Conservation (phyloP, 2,888 invertebrate genomes). For the Leuctra nigra region DNA sequence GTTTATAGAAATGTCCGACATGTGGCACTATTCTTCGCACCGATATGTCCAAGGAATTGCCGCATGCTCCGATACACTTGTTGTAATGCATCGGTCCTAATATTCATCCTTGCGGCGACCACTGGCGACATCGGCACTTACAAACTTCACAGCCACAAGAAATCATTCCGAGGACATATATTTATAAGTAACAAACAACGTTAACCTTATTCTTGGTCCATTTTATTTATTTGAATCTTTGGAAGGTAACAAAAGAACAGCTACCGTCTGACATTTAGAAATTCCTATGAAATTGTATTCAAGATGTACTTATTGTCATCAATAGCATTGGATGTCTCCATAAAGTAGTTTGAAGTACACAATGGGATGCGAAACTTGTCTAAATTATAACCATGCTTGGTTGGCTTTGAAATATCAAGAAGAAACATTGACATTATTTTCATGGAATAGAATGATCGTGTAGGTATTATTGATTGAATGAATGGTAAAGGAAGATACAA, state of each 20-base stretch:
- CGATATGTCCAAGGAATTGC: background rate
- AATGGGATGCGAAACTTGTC: constrained; percentile 11
- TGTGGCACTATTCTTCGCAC: background rate
- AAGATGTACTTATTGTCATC: constrained; percentile 9
- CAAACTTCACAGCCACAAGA: too few relatives aligned
- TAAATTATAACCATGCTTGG: constrained; percentile 11
- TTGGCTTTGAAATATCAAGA: background rate
- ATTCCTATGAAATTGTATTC: constrained; percentile 7
- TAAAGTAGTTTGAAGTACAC: background rate
- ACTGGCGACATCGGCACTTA: too few relatives aligned
- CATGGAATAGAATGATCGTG: background rate
- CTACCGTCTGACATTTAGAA: constrained; percentile 1
- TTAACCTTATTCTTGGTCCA: constrained; percentile 9
- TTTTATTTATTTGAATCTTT: constrained; percentile 2
- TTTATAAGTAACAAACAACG: background rate
- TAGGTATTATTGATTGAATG: too few relatives aligned
- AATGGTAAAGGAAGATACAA: too few relatives aligned
- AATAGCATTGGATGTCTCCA: constrained; percentile 2
- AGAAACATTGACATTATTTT: background rate
- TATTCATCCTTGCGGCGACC: constrained; percentile 8
- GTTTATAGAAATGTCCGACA: background rate
- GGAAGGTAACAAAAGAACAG: constrained; percentile 9
- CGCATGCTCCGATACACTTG: background rate
- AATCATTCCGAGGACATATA: constrained; percentile 4
- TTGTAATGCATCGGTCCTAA: background rate